These are phyloP conservation scores for Drosophila barbarae DNA, from an alignment of 2,888 invertebrate species.

Conservation along the genomic window DNA sequence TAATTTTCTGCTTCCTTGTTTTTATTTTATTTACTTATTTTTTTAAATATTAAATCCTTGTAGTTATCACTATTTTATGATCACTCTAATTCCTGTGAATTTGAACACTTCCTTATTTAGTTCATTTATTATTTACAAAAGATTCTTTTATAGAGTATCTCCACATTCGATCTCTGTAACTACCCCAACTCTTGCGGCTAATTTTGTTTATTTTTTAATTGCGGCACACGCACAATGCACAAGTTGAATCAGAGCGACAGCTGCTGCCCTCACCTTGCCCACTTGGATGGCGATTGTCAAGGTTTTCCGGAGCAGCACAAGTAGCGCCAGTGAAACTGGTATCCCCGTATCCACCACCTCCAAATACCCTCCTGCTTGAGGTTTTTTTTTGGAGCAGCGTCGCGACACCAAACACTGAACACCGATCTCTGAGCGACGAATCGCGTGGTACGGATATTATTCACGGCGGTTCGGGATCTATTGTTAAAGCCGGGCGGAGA, in stretches of 20 bases:
- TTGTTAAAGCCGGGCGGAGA: slow-evolving; percentile 35
- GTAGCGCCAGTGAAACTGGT: slow-evolving; percentile 20
- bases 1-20: not conserved
- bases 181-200: slow-evolving; percentile 8
- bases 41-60: too few relatives aligned
- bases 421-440: slow-evolving; percentile 32
- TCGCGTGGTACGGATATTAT: slow-evolving; percentile 40
- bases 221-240: slow-evolving; percentile 39
- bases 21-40: not conserved
- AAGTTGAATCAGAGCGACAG: slow-evolving; percentile 12
- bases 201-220: slow-evolving; percentile 30
- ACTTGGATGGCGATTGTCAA: slow-evolving; percentile 41
- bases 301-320: slow-evolving; percentile 26
- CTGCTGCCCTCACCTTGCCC: slow-evolving; percentile 38
- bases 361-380: slow-evolving; percentile 5
- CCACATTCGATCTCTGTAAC: not conserved
- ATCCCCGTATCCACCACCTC: not conserved
- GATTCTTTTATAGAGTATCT: not conserved
- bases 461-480: slow-evolving; percentile 32
- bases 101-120: fast-evolving
- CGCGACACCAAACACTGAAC: slow-evolving; percentile 10
- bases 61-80: too few relatives aligned
- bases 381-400: slow-evolving; percentile 27
- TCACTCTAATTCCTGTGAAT: not conserved
- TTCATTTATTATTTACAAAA: not conserved